These are phyloP conservation scores for Geophilus truncorum DNA, from an alignment of 2,888 invertebrate species.

Conservation along the genomic window DNA sequence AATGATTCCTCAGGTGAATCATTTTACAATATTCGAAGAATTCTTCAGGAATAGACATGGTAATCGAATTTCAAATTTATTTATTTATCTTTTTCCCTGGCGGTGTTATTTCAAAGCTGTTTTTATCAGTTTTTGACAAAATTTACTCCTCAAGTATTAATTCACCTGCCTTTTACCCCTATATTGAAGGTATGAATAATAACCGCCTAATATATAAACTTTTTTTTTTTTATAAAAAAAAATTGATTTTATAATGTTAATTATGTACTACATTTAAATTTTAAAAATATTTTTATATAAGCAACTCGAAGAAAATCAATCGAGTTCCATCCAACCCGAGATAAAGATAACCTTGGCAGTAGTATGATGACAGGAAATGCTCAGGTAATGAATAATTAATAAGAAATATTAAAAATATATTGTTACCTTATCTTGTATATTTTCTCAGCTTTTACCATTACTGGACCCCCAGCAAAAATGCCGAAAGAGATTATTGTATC, in stretches of 20 bases:
- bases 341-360: not conserved
- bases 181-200: not conserved
- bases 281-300: not conserved
- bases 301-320: not conserved
- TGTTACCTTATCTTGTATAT: not conserved
- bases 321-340: not conserved
- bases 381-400: not conserved
- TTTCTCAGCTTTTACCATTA: not conserved
- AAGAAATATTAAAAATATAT: not conserved
- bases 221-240: too few species aligned
- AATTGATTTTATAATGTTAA: too few species aligned
- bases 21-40: constrained; percentile 77
- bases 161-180: not conserved
- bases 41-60: constrained; percentile 58
- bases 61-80: not conserved
- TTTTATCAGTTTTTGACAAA: not conserved
- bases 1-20: constrained; percentile 76
- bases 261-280: not conserved
- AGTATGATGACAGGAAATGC: not conserved
- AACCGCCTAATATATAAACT: too few species aligned
- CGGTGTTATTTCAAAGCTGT: too few species aligned
- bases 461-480: not conserved
- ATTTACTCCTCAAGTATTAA: too few species aligned
- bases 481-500: not conserved
- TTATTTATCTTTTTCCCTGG: too few species aligned